Conservation (phyloP, 2,888 invertebrate genomes). For the Pollenia griseotomentosa region DNA sequence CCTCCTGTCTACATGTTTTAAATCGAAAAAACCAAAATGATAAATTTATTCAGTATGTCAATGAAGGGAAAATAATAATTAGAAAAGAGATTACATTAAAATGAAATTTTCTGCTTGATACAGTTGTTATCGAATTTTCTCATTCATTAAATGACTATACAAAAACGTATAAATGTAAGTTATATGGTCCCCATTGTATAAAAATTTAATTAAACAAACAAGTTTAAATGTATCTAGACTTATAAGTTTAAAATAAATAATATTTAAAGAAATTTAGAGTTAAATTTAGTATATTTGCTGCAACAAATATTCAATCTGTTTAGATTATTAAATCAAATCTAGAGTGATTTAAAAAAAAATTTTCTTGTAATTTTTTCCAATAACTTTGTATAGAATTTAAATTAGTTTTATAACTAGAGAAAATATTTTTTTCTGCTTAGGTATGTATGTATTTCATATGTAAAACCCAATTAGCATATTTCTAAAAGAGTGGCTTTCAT, state of each 20-base stretch:
- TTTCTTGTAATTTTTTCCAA: too few species aligned
- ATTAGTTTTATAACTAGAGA: too few species aligned
- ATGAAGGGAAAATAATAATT: not conserved
- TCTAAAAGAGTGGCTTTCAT: not conserved
- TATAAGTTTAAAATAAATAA: not conserved
- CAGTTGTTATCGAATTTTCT: not conserved
- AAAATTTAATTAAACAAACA: slow-evolving; percentile 10
- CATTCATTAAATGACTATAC: not conserved
- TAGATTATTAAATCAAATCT: not conserved
- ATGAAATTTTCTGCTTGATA: slow-evolving; percentile 3
- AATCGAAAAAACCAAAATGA: not conserved
- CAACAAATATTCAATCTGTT: slow-evolving; percentile 3
- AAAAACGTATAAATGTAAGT: slow-evolving; percentile 1
- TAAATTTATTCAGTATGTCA: slow-evolving; percentile 26
- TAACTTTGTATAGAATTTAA: too few species aligned
- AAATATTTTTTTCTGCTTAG: too few species aligned
- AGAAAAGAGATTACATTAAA: not conserved
- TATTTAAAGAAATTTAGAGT: not conserved
- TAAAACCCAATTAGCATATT: not conserved
- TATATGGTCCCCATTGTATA: slow-evolving; percentile 61
- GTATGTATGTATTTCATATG: too few species aligned
- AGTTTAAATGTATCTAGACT: not conserved
- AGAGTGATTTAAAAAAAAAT: too few species aligned
- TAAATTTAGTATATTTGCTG: not conserved
- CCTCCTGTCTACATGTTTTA: not conserved